A percentile compares a stretch with the other conserved stretches of the same genome.
These are phyloP conservation scores for Mamestra brassicae DNA, from an alignment of 2,888 invertebrate genomes.

Conservation along the genomic window DNA sequence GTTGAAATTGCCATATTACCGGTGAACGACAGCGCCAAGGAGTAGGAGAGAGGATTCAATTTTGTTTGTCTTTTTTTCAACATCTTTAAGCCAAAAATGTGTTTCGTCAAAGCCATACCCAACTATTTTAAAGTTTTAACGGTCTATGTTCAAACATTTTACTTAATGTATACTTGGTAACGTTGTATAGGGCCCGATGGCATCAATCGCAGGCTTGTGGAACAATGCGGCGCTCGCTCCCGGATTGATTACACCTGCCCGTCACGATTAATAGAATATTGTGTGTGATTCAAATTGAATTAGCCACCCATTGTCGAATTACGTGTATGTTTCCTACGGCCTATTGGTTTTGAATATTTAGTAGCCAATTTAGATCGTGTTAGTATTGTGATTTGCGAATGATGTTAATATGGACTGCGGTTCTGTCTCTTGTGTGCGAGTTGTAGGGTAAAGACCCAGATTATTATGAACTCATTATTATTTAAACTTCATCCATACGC, in stretches of 20 bases:
- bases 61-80: neutral
- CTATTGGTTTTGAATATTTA: conserved; percentile 89
- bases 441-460: neutral
- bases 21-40: neutral
- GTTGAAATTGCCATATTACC: neutral
- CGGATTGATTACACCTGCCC: conserved; percentile 90
- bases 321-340: conserved; percentile 83
- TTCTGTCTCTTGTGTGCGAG: conserved; percentile 50
- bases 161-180: neutral
- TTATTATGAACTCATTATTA: conserved; percentile 28
- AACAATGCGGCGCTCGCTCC: conserved; percentile 71
- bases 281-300: conserved; percentile 89
- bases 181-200: conserved; percentile 26
- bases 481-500: conserved; percentile 4
- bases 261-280: conserved; percentile 90
- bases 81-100: neutral
- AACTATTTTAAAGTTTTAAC: neutral
- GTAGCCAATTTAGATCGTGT: conserved; percentile 86
- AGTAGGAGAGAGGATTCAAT: neutral
- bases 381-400: conserved; percentile 72
- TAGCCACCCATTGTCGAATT: conserved; percentile 86
- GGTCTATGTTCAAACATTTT: neutral
- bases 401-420: conserved; percentile 63
- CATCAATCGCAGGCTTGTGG: conserved; percentile 50
- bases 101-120: neutral